Base-by-base conservation (phyloP, 2,888 invertebrate species). In the Pocota personata region DNA sequence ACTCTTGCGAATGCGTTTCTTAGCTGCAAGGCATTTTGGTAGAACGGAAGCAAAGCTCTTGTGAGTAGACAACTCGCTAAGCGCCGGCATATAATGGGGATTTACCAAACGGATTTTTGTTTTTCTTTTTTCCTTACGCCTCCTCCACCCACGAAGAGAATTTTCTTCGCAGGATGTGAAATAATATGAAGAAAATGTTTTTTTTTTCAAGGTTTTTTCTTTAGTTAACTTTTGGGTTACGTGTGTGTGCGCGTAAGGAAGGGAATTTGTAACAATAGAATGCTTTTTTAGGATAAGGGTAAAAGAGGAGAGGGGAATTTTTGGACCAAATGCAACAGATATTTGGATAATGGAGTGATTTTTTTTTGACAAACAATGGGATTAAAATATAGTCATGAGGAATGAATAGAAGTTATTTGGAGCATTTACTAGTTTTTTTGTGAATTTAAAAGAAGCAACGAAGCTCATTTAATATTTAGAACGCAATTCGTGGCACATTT, bases 1-100 rank as follows among this genome's bases (percentile, higher is more conserved):
- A 32, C 50, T 75, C 48, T 57, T 71, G 64, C 64, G 69, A 84
- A 84, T 84, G 84, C 84, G 84, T 86, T 86, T 86, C 82, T 72
- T 77, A 60, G 86, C 86, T 86, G 66, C 46, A 72, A 57, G 86
- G 80, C 76, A 82, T 82, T 76, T 78, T 67, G 66, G 27, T 40
- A 10, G 52, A 86, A 76, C 76, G 80, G 72, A 86, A 76, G 71
- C 69, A 76, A 72, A 60, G 72, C 82, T 82, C 82, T 72, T 86
- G 76, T 66, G 86, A 82, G 72, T 55, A 86, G 76, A 80, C 64
- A 86, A 72, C 57, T 69, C 64, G 69, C 69, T 84, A 75, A 79
- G 73, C 73, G 79, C 67, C 72, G 50, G 46, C 67, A 50, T 58
- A 69, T 79, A 79, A 79, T 72, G 62, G 75, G 73, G 83, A 79